phyloP scores from a whole-genome alignment of 1,140 invertebrate genomes.

The Holcopasites calliopsidis region DNA sequence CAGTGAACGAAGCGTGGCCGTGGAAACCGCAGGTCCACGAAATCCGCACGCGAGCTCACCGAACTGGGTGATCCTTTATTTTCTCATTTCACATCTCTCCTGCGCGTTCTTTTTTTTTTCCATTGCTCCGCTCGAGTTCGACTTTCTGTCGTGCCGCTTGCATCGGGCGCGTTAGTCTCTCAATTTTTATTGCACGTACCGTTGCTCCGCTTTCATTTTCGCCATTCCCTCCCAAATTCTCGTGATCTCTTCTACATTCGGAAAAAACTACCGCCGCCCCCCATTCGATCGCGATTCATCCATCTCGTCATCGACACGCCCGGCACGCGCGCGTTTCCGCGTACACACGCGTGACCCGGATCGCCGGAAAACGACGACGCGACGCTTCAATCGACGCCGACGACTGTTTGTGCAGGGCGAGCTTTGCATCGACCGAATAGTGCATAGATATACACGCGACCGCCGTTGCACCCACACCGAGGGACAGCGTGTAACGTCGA shows the following conservation, averaged over 20 bases:
- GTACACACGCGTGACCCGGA: constrained; percentile 27
- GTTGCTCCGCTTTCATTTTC: too few relatives aligned
- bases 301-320: background rate
- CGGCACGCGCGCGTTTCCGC: background rate
- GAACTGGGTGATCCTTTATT: constrained; percentile 1
- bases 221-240: too few relatives aligned
- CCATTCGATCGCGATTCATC: background rate
- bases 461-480: constrained; percentile 39
- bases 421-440: too few relatives aligned
- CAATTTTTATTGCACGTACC: background rate
- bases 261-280: too few relatives aligned
- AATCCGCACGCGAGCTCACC: constrained; percentile 25
- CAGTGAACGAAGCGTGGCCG: constrained; percentile 48
- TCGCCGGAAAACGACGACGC: background rate
- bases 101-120: too few relatives aligned
- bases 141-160: background rate
- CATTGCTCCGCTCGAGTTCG: constrained; percentile 5
- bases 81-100: constrained; percentile 21
- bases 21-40: constrained; percentile 55
- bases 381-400: constrained; percentile 20
- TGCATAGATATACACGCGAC: too few relatives aligned
- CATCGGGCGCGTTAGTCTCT: too few relatives aligned
- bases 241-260: background rate
- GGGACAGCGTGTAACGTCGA: constrained; percentile 51
- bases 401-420: constrained; percentile 55